Evolutionary conservation across 1,140 invertebrate species (phyloP).

Genomic region (Drosophila ohnishii): DNA sequence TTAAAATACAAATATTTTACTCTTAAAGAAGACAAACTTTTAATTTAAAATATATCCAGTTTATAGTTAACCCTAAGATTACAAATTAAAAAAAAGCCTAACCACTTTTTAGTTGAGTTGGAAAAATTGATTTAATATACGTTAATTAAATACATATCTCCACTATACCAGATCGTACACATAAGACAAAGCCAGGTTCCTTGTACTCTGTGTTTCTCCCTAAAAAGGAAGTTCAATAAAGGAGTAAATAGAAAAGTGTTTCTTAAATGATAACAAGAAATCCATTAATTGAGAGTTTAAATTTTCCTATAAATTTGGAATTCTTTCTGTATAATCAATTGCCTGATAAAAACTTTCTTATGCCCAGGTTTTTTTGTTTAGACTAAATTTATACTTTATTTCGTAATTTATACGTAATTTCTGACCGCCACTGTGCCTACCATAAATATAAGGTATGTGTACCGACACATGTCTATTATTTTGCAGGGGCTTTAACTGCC

Average conservation of each 20-base stretch:
- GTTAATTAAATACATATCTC: background rate
- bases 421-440: background rate
- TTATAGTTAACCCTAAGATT: background rate
- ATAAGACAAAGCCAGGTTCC: background rate
- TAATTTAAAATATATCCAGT: background rate
- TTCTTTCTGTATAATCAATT: background rate
- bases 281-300: background rate
- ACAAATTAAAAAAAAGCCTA: too few relatives aligned
- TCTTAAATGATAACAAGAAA: background rate
- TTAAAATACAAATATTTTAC: background rate
- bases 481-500: conserved; percentile 42
- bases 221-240: background rate
- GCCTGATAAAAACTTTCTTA: background rate
- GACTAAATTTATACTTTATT: too few relatives aligned
- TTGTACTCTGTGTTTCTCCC: background rate
- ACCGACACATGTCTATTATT: conserved; percentile 32
- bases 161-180: background rate
- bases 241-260: background rate
- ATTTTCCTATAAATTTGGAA: background rate
- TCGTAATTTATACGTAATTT: too few relatives aligned
- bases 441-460: background rate
- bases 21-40: too few relatives aligned
- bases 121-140: background rate
- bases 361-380: background rate
- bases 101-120: background rate